phyloP scores from a whole-genome alignment of 1,140 invertebrate genomes.

The Trachelipus rathkii region DNA sequence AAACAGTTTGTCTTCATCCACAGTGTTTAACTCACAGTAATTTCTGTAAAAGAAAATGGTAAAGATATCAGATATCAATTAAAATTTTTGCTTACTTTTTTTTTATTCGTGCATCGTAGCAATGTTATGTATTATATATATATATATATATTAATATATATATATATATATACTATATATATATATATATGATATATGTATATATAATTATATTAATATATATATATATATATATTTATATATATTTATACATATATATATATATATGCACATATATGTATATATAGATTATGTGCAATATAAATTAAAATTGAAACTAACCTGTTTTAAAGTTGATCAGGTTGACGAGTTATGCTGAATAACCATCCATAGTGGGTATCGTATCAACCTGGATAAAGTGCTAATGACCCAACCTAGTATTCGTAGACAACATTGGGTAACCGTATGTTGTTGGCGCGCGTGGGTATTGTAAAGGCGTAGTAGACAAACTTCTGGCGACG shows the following conservation, averaged over 20 bases:
- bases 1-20: conserved; percentile 56
- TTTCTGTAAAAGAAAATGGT: conserved; percentile 50
- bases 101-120: no score
- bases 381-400: conserved; percentile 66
- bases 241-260: no score
- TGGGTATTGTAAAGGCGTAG: conserved; percentile 35
- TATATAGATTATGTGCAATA: no score
- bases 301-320: conserved; percentile 47
- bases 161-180: no score
- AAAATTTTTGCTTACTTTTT: no score
- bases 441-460: conserved; percentile 57
- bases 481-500: conserved; percentile 27
- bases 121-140: no score
- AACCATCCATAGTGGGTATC: conserved; percentile 64
- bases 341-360: conserved; percentile 58
- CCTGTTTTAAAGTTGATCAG: conserved; percentile 59
- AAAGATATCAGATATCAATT: neutral
- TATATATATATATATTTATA: no score
- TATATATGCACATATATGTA: no score
- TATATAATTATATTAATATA: no score
- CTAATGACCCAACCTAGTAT: conserved; percentile 66
- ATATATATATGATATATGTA: no score
- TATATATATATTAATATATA: no score
- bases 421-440: conserved; percentile 69
- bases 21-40: conserved; percentile 55